Conservation (phyloP, 1,140 invertebrate genomes). For the Phenacoccus solenopsis region DNA sequence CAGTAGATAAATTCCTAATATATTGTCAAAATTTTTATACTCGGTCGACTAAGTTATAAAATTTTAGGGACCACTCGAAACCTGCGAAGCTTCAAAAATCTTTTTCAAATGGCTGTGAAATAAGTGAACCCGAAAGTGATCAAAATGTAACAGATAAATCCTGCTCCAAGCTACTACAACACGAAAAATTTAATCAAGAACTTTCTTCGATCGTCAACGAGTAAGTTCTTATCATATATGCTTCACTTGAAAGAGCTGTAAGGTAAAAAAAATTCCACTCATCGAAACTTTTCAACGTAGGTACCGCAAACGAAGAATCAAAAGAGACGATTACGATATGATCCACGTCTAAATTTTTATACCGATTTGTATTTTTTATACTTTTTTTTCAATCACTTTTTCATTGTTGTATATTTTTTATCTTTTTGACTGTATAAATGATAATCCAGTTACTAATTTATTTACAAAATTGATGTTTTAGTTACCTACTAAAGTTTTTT, state of each 20-base stretch:
- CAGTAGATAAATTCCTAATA: too few relatives aligned
- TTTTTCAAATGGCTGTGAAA: neutral
- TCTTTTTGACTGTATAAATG: neutral
- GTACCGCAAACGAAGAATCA: constrained; percentile 26
- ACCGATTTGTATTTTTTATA: neutral
- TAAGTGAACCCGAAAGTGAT: neutral
- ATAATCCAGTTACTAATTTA: neutral
- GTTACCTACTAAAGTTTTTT: neutral
- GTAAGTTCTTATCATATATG: constrained; percentile 17
- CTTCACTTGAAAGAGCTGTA: neutral
- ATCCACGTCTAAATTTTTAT: constrained; percentile 25
- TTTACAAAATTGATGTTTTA: neutral
- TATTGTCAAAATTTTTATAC: too few relatives aligned
- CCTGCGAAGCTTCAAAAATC: neutral
- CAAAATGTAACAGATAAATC: neutral
- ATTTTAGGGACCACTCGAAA: neutral
- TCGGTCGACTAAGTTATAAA: neutral
- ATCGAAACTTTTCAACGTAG: constrained; percentile 20
- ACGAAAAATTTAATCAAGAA: constrained; percentile 26
- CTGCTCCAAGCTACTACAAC: constrained; percentile 19
- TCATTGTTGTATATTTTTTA: neutral
- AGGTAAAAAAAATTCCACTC: neutral
- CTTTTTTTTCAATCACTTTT: neutral
- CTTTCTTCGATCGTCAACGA: constrained; percentile 24
- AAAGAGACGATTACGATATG: constrained; percentile 27